Conservation (phyloP, 2,797 vertebrate genomes). For the Pangasius larnaudii region DNA sequence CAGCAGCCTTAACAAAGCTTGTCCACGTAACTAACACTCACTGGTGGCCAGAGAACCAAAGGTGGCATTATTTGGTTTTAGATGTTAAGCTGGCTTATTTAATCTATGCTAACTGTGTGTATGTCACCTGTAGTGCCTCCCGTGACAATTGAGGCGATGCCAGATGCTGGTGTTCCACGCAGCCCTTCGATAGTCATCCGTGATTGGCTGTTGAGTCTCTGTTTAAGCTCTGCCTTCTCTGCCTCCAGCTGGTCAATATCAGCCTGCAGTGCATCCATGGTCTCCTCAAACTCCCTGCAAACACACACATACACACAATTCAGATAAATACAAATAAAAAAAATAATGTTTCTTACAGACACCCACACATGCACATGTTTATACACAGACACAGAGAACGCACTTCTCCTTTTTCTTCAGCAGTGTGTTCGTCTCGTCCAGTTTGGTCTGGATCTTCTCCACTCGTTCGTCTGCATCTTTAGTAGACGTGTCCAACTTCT, state of each 20-base stretch:
- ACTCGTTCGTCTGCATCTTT: constrained; percentile 92
- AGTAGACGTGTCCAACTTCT: constrained; percentile 94
- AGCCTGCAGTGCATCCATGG: constrained; percentile 95
- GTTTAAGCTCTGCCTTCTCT: constrained; percentile 93
- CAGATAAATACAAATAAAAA: too few species aligned
- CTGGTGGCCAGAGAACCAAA: too few species aligned
- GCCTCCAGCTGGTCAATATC: constrained; percentile 97
- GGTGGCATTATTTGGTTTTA: background rate
- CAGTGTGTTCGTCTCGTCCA: constrained; percentile 87
- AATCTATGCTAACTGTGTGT: background rate
- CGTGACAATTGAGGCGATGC: constrained; percentile 87
- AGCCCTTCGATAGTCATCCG: constrained; percentile 85
- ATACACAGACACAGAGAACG: constrained; percentile 46
- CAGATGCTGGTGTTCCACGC: constrained; percentile 78
- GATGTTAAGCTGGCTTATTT: background rate
- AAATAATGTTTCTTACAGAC: background rate
- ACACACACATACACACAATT: background rate
- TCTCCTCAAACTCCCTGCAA: constrained; percentile 94
- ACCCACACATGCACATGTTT: background rate
- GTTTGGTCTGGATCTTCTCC: constrained; percentile 91
- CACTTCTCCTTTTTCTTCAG: constrained; percentile 97
- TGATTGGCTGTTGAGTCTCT: constrained; percentile 87
- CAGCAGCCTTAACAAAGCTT: background rate
- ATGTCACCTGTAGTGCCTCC: constrained; percentile 81
- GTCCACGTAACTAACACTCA: background rate